Evolutionary conservation across 1,140 invertebrate species (phyloP), one percentile per base, ranked within the genome.

Genomic region (Zaprionus lachaisei): DNA sequence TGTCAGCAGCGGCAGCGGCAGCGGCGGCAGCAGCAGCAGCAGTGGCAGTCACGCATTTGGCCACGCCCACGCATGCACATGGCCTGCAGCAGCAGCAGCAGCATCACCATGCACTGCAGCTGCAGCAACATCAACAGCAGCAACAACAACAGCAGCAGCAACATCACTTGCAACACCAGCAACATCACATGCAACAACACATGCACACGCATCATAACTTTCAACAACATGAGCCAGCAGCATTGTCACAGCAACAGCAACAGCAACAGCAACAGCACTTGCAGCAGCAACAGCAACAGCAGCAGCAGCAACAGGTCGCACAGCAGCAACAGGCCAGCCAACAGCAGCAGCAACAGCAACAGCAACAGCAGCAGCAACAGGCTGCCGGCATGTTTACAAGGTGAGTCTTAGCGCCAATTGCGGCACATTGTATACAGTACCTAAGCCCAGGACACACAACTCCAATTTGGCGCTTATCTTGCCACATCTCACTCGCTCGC

Each of bases 371-470:
- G 70, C 80, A 82, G 31, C 80, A 80, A 63, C 78, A 77, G 70
- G 51, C 71, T 54, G 69, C 91, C 67, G 81, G 91, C 77, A 92
- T 92, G 91, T 92, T 92, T 84, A 92, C 91, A 77, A 83, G 91
- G 91, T 92, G 80, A 91, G 86, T 91, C 72, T 91, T 89, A 91
- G 86, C 85, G 84, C 84, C 85, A 79, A 82, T 81, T 83, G 68
- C 66, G 51, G 37, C 38, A n/a, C 51, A 66, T n/a, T 47, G 57
- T 76, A 7, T 38, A 67, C 22, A 47, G 58, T 76, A 57, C 55
- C 71, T 68, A 57, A 54, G 26, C 60, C 54, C 60, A 60, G 11
- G 37, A 64, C 57, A 57, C 15, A 49, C 28, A 69, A 37, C 65
- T 61, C 20, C 72, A 69, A 69, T 66, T 47, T 65, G 26, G 62